Percentiles rank a stretch among this genome's conserved stretches.
Evolutionary conservation across 2,888 invertebrate genomes (phyloP).

Genomic region (Aphelenchoides bicaudatus): DNA sequence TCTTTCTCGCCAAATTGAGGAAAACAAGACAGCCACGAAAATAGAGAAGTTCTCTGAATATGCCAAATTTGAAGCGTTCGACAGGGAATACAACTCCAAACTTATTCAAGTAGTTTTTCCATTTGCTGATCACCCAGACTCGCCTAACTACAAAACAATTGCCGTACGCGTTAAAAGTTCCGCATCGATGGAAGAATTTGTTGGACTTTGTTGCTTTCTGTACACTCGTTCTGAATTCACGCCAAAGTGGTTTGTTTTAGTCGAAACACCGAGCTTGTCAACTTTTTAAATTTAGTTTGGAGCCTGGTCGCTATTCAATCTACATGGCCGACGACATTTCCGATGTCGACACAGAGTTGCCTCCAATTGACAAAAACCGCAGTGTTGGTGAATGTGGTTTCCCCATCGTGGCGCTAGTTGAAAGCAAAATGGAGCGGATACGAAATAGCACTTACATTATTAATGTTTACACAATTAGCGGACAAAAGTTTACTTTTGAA

Average conservation of each 20-base stretch:
- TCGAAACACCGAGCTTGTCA: neutral
- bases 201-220: conserved; percentile 29
- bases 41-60: conserved; percentile 21
- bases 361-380: conserved; percentile 29
- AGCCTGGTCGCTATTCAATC: conserved; percentile 25
- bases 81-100: conserved; percentile 13
- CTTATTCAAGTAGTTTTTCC: conserved; percentile 33
- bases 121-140: conserved; percentile 17
- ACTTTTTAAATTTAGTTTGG: conserved; percentile 29
- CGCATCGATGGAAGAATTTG: conserved; percentile 23
- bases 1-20: neutral
- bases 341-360: conserved; percentile 33
- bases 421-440: conserved; percentile 1
- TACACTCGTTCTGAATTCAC: conserved; percentile 20
- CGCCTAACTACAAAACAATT: neutral
- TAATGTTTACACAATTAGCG: neutral
- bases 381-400: conserved; percentile 31
- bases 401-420: conserved; percentile 26
- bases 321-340: conserved; percentile 33
- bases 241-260: conserved; percentile 24
- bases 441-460: neutral
- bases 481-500: neutral
- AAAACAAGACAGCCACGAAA: neutral
- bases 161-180: conserved; percentile 19
- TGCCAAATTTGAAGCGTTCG: conserved; percentile 33